phyloP scores from a whole-genome alignment of 2,113 vertebrate genomes.

The Hippocampus guttulatus region DNA sequence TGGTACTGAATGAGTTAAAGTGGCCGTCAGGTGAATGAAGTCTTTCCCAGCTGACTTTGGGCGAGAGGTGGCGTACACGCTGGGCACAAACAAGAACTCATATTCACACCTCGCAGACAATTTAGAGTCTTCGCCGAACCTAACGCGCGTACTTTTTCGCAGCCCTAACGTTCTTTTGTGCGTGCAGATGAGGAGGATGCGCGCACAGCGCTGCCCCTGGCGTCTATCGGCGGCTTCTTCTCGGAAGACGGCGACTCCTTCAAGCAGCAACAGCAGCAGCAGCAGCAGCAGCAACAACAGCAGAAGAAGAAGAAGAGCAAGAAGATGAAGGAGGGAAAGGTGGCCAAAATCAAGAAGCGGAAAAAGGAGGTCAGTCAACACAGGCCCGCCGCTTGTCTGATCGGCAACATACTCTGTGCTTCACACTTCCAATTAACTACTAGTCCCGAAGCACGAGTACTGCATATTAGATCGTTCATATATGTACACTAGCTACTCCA shows the following conservation, averaged over 20 bases:
- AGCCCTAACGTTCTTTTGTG: conserved; percentile 5
- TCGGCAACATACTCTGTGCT: not conserved
- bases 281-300: not conserved
- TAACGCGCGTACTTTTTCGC: no score
- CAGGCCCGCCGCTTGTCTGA: not conserved
- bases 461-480: no score
- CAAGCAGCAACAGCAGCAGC: conserved; percentile 10
- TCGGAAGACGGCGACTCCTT: conserved; percentile 73
- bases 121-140: no score
- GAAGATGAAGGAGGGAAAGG: conserved; percentile 82
- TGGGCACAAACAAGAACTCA: no score
- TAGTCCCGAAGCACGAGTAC: not conserved
- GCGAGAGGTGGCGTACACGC: no score
- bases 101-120: no score
- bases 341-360: conserved; percentile 81
- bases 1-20: no score
- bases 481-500: no score
- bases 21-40: no score
- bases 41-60: no score
- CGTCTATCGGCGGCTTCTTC: conserved; percentile 79
- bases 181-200: conserved; percentile 79
- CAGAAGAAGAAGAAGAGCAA: conserved; percentile 81
- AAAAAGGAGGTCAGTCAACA: conserved; percentile 78
- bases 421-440: not conserved
- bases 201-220: conserved; percentile 61